Conservation (phyloP, 2,797 vertebrate species). For the Rhabdomys pumilio region DNA sequence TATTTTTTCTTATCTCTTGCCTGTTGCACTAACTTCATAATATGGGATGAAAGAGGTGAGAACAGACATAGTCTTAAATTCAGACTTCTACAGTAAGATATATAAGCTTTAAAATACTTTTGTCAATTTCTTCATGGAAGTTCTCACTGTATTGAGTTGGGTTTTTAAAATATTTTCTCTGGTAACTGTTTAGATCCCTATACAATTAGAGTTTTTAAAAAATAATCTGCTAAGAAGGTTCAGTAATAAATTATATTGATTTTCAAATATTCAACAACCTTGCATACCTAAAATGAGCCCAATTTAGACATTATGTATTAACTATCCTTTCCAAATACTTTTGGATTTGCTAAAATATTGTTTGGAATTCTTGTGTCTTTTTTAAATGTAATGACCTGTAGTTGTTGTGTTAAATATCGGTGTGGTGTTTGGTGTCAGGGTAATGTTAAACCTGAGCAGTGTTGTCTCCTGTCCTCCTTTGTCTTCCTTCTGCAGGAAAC, state of each 20-base stretch:
- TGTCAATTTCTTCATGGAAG: not conserved
- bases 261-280: conserved; percentile 30
- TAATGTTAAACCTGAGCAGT: conserved; percentile 23
- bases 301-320: not conserved
- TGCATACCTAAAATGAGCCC: not conserved
- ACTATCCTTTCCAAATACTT: conserved; percentile 45
- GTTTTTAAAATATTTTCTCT: conserved; percentile 6
- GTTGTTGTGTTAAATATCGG: conserved; percentile 15
- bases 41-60: not conserved
- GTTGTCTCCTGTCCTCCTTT: not conserved
- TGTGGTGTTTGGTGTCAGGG: conserved; percentile 17
- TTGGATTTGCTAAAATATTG: conserved; percentile 37
- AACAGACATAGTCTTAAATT: not conserved
- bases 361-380: not conserved
- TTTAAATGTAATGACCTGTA: not conserved
- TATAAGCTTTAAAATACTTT: not conserved
- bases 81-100: not conserved
- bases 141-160: not conserved
- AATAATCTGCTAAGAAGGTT: conserved; percentile 36
- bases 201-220: not conserved
- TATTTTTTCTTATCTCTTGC: not conserved
- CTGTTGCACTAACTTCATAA: not conserved
- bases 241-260: not conserved
- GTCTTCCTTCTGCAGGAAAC: not conserved
- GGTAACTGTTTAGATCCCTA: not conserved